A percentile compares a stretch with the other conserved stretches of the same genome.
These are phyloP conservation scores for Phrixothrix hirtus DNA, from an alignment of 2,888 invertebrate species.

Conservation along the genomic window DNA sequence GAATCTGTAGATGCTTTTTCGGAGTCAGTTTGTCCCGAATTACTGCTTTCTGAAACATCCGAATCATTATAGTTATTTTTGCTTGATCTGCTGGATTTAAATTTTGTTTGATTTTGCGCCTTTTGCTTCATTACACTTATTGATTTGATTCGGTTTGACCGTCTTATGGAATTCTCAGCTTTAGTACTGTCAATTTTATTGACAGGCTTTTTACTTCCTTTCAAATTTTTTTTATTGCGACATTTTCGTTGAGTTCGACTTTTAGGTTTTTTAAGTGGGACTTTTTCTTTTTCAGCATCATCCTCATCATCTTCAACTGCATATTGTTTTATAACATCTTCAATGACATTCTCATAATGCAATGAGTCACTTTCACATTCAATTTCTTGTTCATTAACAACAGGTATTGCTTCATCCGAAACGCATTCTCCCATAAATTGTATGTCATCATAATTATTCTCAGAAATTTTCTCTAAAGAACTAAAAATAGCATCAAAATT, in stretches of 20 bases:
- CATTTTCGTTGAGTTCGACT: slow-evolving; percentile 9
- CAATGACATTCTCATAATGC: too few relatives aligned
- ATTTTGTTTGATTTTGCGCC: slow-evolving; percentile 68
- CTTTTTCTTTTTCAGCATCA: slow-evolving; percentile 6
- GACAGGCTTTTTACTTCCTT: slow-evolving; percentile 7
- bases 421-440: slow-evolving; percentile 42
- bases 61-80: slow-evolving; percentile 48
- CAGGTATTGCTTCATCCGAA: slow-evolving; percentile 36
- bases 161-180: slow-evolving; percentile 60
- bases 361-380: slow-evolving; percentile 12
- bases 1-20: slow-evolving; percentile 46
- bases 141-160: slow-evolving; percentile 76
- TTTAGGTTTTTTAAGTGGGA: slow-evolving; percentile 14
- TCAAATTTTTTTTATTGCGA: slow-evolving; percentile 35
- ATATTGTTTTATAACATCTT: too few relatives aligned
- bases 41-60: slow-evolving; percentile 64
- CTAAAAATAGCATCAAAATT: background rate
- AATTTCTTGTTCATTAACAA: slow-evolving; percentile 33
- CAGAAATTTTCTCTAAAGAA: slow-evolving; percentile 1
- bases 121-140: slow-evolving; percentile 58
- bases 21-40: slow-evolving; percentile 52
- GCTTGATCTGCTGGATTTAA: slow-evolving; percentile 46
- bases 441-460: slow-evolving; percentile 9
- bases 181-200: slow-evolving; percentile 4
- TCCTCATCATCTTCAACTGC: slow-evolving; percentile 16